Conservation (phyloP, 1,140 invertebrate species). For the Spodoptera litura region DNA sequence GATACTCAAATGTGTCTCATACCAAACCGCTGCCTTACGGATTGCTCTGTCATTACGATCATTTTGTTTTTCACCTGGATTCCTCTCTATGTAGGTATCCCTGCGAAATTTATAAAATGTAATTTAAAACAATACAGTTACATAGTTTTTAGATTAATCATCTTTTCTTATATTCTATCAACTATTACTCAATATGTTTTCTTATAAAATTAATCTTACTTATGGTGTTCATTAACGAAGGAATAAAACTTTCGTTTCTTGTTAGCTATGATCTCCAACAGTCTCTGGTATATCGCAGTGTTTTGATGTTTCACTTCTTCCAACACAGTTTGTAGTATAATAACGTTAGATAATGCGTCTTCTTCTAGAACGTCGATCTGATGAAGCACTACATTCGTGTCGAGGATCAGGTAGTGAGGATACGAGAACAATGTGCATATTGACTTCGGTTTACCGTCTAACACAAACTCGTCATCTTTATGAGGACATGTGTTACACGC, state of each 20-base stretch:
- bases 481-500: slow-evolving; percentile 91
- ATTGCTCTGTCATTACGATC: slow-evolving; percentile 98
- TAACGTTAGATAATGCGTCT: slow-evolving; percentile 93
- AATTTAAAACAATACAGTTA: too few relatives aligned
- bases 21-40: slow-evolving; percentile 93
- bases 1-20: slow-evolving; percentile 88
- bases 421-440: slow-evolving; percentile 88
- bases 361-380: slow-evolving; percentile 97
- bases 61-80: slow-evolving; percentile 93
- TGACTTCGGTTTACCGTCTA: slow-evolving; percentile 87
- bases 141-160: too few relatives aligned
- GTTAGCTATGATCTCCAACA: slow-evolving; percentile 94
- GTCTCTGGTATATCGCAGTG: slow-evolving; percentile 94
- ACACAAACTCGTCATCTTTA: slow-evolving; percentile 86
- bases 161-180: too few relatives aligned
- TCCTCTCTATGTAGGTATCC: slow-evolving; percentile 94
- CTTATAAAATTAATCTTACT: slow-evolving; percentile 86
- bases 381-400: slow-evolving; percentile 96
- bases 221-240: slow-evolving; percentile 98
- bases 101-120: slow-evolving; percentile 83
- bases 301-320: slow-evolving; percentile 97
- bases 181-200: too few relatives aligned
- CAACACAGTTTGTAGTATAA: slow-evolving; percentile 97
- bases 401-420: slow-evolving; percentile 95
- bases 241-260: slow-evolving; percentile 94